These are phyloP conservation scores for Pimpla rufipes DNA, from an alignment of 2,888 invertebrate genomes.

Conservation along the genomic window DNA sequence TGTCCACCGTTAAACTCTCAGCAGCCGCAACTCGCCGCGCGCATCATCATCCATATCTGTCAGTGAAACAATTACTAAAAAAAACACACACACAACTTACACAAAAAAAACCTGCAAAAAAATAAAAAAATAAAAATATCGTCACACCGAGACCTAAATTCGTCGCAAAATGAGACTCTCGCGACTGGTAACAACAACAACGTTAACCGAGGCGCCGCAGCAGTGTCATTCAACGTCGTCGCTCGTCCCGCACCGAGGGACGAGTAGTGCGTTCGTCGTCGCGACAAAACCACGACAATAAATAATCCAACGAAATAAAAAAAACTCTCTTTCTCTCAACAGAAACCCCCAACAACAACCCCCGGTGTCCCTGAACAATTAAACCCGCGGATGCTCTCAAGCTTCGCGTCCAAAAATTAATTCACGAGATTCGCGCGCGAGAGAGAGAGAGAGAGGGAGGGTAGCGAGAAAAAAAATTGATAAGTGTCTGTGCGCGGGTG, in stretches of 20 bases:
- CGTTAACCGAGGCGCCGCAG: conserved; percentile 29
- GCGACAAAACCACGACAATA: conserved; percentile 32
- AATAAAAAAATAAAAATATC: neutral
- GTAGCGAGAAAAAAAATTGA: neutral
- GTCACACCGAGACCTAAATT: neutral
- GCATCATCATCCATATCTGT: conserved; percentile 10
- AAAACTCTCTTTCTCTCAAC: neutral
- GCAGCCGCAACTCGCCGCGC: neutral
- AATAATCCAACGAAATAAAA: conserved; percentile 9
- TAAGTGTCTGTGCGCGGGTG: conserved; percentile 46
- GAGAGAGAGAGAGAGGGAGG: conserved; percentile 4
- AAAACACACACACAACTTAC: conserved; percentile 2
- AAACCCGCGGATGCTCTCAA: neutral
- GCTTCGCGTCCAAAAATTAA: no score
- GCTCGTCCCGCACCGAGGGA: conserved; percentile 19
- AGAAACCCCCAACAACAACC: conserved; percentile 7
- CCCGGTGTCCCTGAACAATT: conserved; percentile 47
- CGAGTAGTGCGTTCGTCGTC: neutral
- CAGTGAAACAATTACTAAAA: conserved; percentile 38
- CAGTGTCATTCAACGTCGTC: conserved; percentile 37
- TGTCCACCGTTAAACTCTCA: conserved; percentile 43
- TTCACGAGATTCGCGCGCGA: neutral
- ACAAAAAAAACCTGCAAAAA: neutral
- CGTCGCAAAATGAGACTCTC: conserved; percentile 50
- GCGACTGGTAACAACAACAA: conserved; percentile 32